Conservation (phyloP, 2,888 invertebrate species). For the Myathropa florea region DNA sequence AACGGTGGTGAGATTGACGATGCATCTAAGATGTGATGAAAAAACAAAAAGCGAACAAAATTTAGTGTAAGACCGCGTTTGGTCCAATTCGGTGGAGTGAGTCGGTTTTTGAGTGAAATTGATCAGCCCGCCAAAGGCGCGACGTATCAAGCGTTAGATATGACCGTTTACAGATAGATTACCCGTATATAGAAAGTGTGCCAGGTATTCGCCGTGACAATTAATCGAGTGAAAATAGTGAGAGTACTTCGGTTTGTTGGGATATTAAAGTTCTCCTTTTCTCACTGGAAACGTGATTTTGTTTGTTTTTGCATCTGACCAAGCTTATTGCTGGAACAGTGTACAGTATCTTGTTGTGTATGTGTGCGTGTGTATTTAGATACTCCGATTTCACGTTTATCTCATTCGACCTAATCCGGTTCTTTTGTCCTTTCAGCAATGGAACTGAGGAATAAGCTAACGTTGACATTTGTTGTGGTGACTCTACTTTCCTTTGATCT, state of each 20-base stretch:
- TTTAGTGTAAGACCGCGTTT: constrained; percentile 34
- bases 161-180: constrained; percentile 53
- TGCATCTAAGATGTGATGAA: not conserved
- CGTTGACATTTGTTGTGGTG: constrained; percentile 82
- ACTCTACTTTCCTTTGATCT: constrained; percentile 83
- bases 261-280: not conserved
- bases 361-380: not conserved
- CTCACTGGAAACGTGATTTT: not conserved
- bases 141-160: not conserved
- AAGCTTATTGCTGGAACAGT: constrained; percentile 7
- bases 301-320: constrained; percentile 7
- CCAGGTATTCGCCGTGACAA: constrained; percentile 32
- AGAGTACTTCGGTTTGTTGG: constrained; percentile 38
- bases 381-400: too few species aligned
- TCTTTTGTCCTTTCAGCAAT: constrained; percentile 72
- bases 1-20: constrained; percentile 6
- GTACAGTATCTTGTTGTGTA: not conserved
- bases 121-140: not conserved
- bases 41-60: not conserved
- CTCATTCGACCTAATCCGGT: constrained; percentile 4
- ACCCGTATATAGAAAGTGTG: constrained; percentile 57
- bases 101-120: constrained; percentile 54
- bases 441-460: constrained; percentile 74
- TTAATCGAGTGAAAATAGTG: constrained; percentile 57
- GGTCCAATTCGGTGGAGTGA: constrained; percentile 46